Evolutionary conservation across 2,797 vertebrate species (phyloP).

Genomic region (Trichosurus vulpecula): DNA sequence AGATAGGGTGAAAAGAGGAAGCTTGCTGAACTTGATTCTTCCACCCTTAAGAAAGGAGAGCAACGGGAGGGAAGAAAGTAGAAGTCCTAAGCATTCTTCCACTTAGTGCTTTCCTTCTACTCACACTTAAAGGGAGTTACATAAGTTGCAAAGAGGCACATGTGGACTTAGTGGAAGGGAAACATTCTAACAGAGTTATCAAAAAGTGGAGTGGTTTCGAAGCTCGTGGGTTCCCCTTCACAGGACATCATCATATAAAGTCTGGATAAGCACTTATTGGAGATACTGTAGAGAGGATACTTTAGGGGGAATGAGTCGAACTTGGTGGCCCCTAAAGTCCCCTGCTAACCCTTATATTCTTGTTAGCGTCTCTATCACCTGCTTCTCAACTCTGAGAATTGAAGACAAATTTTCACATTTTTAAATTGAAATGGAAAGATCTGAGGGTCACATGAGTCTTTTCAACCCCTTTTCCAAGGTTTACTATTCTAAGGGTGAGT

Average conservation of each 20-base stretch:
- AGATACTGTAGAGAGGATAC: no score
- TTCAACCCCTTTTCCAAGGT: not conserved
- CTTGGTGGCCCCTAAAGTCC: no score
- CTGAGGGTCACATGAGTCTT: not conserved
- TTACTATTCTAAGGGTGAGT: not conserved
- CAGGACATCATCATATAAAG: not conserved
- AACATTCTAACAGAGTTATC: not conserved
- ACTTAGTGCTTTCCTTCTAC: not conserved
- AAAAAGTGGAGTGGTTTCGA: not conserved
- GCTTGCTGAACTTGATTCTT: not conserved
- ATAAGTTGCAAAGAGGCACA: not conserved
- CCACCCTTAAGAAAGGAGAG: not conserved
- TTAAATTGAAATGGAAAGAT: not conserved
- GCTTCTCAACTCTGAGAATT: not conserved
- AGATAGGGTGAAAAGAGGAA: not conserved
- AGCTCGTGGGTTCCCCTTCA: not conserved
- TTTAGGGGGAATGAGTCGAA: no score
- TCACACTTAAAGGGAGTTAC: not conserved
- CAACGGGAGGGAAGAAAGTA: not conserved
- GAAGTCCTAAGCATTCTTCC: not conserved
- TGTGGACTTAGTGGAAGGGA: not conserved
- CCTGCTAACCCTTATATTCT: no score
- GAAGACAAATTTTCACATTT: not conserved
- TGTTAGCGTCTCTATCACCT: no score
- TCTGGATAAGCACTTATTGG: not conserved